Evolutionary conservation across 2,113 vertebrate species (phyloP), one percentile per base, ranked within the genome.

Genomic region (Phyllopteryx taeniolatus): DNA sequence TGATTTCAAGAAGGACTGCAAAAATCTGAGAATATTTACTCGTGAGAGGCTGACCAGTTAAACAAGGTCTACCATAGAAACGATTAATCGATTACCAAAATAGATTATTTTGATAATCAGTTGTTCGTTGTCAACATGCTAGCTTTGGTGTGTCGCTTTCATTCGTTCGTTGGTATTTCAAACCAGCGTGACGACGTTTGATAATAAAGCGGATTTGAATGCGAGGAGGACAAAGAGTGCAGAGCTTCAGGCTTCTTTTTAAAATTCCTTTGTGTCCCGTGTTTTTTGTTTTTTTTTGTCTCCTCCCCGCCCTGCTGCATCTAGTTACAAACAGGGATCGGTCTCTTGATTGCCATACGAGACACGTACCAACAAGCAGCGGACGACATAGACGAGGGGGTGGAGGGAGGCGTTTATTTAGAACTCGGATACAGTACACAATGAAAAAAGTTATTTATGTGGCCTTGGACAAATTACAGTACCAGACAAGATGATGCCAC

Each of bases 301-400:
- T 4, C 27, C 27, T 60, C 31, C 7, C 27, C 27, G 15, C 27
- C 11, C 11, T 10, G 9, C 17, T 7, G 51, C 20, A 20, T 57
- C 22, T 9, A 12, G 4, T 53, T 53, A 39, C 35, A 6, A n/a
- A 10, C 19, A 2, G 53, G 7, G 8, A 81, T 83, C 79, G 76
- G 57, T 62, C 79, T 71, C 44, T 74, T 20, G 63, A 78, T 79
- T 51, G 66, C 59, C 46, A 10, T 63, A n/a, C 68, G 77, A 73
- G 67, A 77, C 39, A 12, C 59, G 73, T 79, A 65, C 56, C 60
- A 70, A 61, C 22, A 70, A 68, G 57, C 35, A 27, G 22, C 59
- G 59, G 47, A 54, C 15, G 14, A 14, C n/a, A 31, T 59, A 1
- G 12, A 31, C 4, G 17, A 53, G 51, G 4, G 17, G 51, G 14